Percentiles rank a stretch among this genome's conserved stretches.
Conservation (phyloP, 2,797 vertebrate genomes). For the Schizopygopsis malacanthus region DNA sequence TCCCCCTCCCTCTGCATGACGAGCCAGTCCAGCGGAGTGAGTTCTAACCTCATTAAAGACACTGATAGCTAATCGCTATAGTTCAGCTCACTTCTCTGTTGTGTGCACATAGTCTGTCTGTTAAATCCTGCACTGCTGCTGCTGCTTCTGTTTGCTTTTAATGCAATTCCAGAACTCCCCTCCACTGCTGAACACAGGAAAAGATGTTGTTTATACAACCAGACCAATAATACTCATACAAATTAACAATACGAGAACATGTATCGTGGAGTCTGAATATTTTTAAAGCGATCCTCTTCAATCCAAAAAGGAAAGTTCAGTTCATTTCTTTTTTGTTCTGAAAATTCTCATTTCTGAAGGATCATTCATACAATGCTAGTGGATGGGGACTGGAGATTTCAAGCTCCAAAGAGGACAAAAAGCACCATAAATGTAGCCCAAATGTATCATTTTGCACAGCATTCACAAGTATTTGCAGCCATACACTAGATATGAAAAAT, state of each 20-base stretch:
- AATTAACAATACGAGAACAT: not conserved
- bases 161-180: not conserved
- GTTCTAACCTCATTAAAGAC: slow-evolving; percentile 59
- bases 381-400: not conserved
- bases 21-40: slow-evolving; percentile 41
- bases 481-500: no score
- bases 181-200: not conserved
- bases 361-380: not conserved
- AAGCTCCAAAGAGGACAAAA: not conserved
- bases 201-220: not conserved
- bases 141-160: slow-evolving; percentile 26
- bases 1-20: slow-evolving; percentile 13
- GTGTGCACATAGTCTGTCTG: slow-evolving; percentile 17
- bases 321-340: not conserved
- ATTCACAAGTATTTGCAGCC: not conserved
- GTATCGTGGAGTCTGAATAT: not conserved
- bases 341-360: not conserved
- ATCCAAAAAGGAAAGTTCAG: not conserved
- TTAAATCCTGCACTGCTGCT: slow-evolving; percentile 36
- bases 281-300: not conserved
- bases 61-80: slow-evolving; percentile 56
- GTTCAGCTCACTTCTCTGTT: slow-evolving; percentile 33
- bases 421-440: not conserved
- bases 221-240: not conserved
- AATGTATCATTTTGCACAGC: not conserved